Evolutionary conservation across 1,140 invertebrate genomes (phyloP).

Genomic region (Drosophila santomea): DNA sequence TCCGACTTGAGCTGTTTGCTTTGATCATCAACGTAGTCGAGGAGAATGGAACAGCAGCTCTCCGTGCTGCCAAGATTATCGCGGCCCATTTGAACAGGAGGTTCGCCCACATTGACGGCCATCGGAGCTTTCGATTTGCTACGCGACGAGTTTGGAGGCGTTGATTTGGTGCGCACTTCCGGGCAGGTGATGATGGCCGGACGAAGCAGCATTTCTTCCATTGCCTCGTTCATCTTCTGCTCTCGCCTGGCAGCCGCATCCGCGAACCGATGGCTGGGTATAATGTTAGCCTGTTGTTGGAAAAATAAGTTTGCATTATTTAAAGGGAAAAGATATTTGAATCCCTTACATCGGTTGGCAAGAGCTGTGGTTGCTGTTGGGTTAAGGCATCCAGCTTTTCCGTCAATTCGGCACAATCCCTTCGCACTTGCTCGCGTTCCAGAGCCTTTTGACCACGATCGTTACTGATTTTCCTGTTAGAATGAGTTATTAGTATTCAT

Average conservation of each 20-base stretch:
- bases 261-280: slow-evolving; percentile 55
- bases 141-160: neutral
- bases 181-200: slow-evolving; percentile 78
- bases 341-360: slow-evolving; percentile 68
- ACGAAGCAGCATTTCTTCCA: slow-evolving; percentile 70
- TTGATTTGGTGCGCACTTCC: slow-evolving; percentile 35
- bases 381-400: slow-evolving; percentile 72
- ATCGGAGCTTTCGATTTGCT: slow-evolving; percentile 1
- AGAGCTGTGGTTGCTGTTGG: slow-evolving; percentile 59
- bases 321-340: neutral
- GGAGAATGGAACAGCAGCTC: slow-evolving; percentile 67
- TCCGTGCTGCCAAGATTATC: slow-evolving; percentile 34
- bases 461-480: slow-evolving; percentile 48
- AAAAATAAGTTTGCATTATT: neutral
- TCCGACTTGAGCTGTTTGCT: slow-evolving; percentile 67
- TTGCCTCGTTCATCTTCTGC: slow-evolving; percentile 71
- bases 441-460: slow-evolving; percentile 73
- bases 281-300: slow-evolving; percentile 48
- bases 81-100: neutral
- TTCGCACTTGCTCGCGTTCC: slow-evolving; percentile 75
- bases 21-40: slow-evolving; percentile 80
- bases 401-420: slow-evolving; percentile 71
- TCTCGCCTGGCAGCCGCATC: slow-evolving; percentile 51
- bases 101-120: slow-evolving; percentile 61
- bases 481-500: neutral